Evolutionary conservation across 2,113 vertebrate species (phyloP).

Genomic region (Nerophis lumbriciformis): DNA sequence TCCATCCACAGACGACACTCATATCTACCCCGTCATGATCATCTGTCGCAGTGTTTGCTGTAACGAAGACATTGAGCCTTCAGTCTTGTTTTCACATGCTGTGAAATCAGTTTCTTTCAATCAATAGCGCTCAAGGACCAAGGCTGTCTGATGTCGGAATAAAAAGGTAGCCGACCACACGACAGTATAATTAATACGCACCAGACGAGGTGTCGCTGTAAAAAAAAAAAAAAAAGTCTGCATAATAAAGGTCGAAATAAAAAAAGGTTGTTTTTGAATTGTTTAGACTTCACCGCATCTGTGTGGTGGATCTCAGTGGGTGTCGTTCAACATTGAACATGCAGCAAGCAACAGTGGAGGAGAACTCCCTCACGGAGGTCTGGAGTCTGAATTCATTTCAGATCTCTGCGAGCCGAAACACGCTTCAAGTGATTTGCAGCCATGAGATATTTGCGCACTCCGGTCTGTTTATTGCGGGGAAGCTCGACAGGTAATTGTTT

Average conservation of each 20-base stretch:
- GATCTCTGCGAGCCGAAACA: conserved; percentile 32
- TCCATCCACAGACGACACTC: neutral
- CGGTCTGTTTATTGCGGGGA: conserved; percentile 18
- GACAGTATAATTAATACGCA: conserved; percentile 21
- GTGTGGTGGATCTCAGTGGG: conserved; percentile 13
- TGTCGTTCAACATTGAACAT: conserved; percentile 23
- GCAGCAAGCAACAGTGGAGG: conserved; percentile 20
- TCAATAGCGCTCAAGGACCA: conserved; percentile 50
- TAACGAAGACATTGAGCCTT: conserved; percentile 11
- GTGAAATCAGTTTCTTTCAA: conserved; percentile 28
- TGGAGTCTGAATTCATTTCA: conserved; percentile 32
- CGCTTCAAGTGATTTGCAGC: conserved; percentile 50
- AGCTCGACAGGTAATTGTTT: conserved; percentile 13
- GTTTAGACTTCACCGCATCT: conserved; percentile 25
- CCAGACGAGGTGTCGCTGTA: conserved; percentile 11
- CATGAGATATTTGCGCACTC: conserved; percentile 31
- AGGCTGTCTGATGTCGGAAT: conserved; percentile 39
- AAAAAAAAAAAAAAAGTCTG: conserved; percentile 8
- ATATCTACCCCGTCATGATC: neutral
- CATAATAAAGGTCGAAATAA: conserved; percentile 40
- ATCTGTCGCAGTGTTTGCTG: conserved; percentile 27
- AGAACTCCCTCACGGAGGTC: conserved; percentile 32
- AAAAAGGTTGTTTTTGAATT: conserved; percentile 21
- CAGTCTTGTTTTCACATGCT: conserved; percentile 28
- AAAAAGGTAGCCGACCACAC: conserved; percentile 36